Base-by-base conservation (phyloP, 2,113 vertebrate genomes). In the Periophthalmus modestus region DNA sequence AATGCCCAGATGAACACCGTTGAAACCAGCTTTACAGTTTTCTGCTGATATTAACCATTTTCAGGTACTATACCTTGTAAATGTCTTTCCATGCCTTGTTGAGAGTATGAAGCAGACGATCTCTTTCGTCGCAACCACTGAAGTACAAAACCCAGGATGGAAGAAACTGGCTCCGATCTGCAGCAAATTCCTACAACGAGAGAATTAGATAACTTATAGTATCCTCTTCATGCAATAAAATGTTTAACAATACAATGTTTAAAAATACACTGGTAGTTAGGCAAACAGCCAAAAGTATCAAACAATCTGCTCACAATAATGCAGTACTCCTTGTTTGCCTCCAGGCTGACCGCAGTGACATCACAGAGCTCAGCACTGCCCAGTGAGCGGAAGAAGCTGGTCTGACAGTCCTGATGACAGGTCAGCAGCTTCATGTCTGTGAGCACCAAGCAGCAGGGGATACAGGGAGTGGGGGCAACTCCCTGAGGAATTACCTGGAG, bases 321-420 rank as follows among this genome's bases (percentile, higher is more conserved):
- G 21, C 96, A 98, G 90, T 97, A 98, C 87, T 96, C 95, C 89
- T 94, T 95, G 82, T 94, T 79, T 0, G 91, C 85, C 79, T 96
- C 95, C 0, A 91, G 79, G 71, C 94, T 94, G 61, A 98, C 57
- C 0, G 92, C 75, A 0, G 89, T 89, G 85, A 98, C 1, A 10
- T 96, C 93, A 0, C 85, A 90, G 79, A 99, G 89, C 33, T 94
- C 91, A 0, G 78, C 88, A 0, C 90, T 91, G 87, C 96, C 96
- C 71, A 99, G 93, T 0, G 95, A 96, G 77, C 97, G 96, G 90
- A 98, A 98, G 91, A 99, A 99, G 89, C 96, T 96, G 2, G 98
- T 99, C 93, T 99, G 97, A 82, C 97, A 98, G 69, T 99, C 98
- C 92, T 99, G 96, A 0, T 99, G 98, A 85, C 97, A 99, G 0